phyloP scores from a whole-genome alignment of 2,888 invertebrate species.

The Congeria kusceri region DNA sequence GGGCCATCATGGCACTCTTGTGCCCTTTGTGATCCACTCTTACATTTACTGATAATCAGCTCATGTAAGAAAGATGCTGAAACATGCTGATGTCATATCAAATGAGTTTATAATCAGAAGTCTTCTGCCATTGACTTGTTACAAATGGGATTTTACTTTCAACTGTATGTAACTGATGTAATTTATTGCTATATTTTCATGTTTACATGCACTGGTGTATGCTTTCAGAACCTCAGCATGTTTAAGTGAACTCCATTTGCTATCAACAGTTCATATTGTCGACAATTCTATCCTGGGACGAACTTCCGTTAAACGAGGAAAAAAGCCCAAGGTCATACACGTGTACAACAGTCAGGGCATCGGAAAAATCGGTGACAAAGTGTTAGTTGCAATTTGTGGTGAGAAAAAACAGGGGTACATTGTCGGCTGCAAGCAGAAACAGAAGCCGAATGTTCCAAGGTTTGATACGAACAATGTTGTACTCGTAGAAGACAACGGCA shows the following conservation, averaged over 20 bases:
- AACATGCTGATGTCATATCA: too few relatives aligned
- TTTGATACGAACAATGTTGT: constrained; percentile 98
- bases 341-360: constrained; percentile 87
- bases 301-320: constrained; percentile 96
- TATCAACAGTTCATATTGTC: constrained; percentile 94
- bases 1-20: too few relatives aligned
- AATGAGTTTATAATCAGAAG: too few relatives aligned
- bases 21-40: too few relatives aligned
- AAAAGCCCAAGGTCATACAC: constrained; percentile 96
- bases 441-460: constrained; percentile 92
- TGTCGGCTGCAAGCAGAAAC: constrained; percentile 94
- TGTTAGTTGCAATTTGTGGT: constrained; percentile 96
- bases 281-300: constrained; percentile 98
- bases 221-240: constrained; percentile 78
- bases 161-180: too few relatives aligned
- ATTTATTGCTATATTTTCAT: background rate
- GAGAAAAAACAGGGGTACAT: constrained; percentile 97
- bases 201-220: background rate
- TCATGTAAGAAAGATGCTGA: too few relatives aligned
- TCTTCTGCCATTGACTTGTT: too few relatives aligned
- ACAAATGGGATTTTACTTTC: too few relatives aligned
- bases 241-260: constrained; percentile 79
- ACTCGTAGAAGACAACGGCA: constrained; percentile 96
- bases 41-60: too few relatives aligned
- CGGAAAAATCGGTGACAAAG: constrained; percentile 92